A percentile compares a stretch with the other conserved stretches of the same genome.
These are phyloP conservation scores for Phoenicopterus ruber DNA, from an alignment of 2,113 vertebrate species.

Conservation along the genomic window DNA sequence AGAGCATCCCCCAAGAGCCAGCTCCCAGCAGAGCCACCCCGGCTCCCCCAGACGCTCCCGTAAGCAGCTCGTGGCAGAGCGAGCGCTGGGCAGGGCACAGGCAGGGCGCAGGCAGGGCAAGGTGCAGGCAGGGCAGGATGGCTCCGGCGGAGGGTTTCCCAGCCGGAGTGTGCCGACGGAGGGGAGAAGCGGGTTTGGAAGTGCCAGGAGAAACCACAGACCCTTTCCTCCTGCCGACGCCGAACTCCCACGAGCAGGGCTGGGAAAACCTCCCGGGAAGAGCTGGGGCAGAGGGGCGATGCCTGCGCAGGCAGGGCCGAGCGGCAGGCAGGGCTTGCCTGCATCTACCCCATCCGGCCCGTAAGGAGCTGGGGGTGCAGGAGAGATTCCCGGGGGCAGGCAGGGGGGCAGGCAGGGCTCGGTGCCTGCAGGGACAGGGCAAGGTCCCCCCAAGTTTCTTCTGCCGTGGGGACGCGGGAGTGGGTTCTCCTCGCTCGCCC, in stretches of 20 bases:
- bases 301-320: not conserved
- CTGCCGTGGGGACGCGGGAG: not conserved
- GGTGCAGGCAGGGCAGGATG: not conserved
- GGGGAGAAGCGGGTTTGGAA: not conserved
- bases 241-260: not conserved
- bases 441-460: not conserved
- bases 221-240: not conserved
- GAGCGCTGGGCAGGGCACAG: not conserved
- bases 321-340: not conserved
- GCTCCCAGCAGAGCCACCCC: not conserved
- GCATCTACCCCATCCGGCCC: not conserved
- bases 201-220: not conserved
- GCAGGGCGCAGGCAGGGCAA: not conserved
- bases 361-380: not conserved
- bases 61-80: rapidly evolving
- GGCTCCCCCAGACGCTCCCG: rapidly evolving
- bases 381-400: not conserved
- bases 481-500: not conserved
- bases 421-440: not conserved
- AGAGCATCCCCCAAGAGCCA: not conserved
- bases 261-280: not conserved
- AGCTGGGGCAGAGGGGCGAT: no score
- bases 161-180: rapidly evolving
- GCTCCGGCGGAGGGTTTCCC: rapidly evolving
- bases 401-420: not conserved